Evolutionary conservation across 1,140 invertebrate species (phyloP), one percentile per base, ranked within the genome.

Genomic region (Hyphantria cunea): DNA sequence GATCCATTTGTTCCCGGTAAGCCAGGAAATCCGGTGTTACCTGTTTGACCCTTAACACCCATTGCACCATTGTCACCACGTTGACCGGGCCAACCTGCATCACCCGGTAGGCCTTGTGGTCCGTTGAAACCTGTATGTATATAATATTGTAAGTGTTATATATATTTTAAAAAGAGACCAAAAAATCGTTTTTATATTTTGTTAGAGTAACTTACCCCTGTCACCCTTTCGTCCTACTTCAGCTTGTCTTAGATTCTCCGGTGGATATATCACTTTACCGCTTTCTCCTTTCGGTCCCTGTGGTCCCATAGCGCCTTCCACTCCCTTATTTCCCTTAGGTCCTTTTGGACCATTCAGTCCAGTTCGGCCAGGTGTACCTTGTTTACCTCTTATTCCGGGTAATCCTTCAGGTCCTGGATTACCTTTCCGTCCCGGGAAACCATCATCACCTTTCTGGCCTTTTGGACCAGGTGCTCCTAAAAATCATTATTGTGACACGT

Each of bases 21-120:
- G 15, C 94, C 95, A 9, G 92, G 78, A 10, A 72, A 62, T 86
- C 94, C 95, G 63, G 94, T 93, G 44, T 93, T 89, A 70, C 95
- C 95, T 58, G 85, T 86, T 76, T 94, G 92, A 66, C 95, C 95
- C 88, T 94, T 95, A 3, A 93, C 47, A 12, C 93, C 93, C 37
- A 70, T 78, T 25, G 63, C 14, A 5, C 56, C 56, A 10, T 12
- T 7, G 0, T 15, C 37, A n/a, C 56, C 56, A 9, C 11, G 39
- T 3, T 9, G 17, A 4, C 95, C 96, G 42, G 82, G 74, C 70
- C 37, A 50, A 12, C 56, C 56, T 31, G 34, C 7, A 1, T 33
- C 48, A 15, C 56, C 56, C 3, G 34, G 39, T 10, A 13, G 32
- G 0, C 95, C 96, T 44, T 82, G 74, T 70, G 92, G 91, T 25